These are phyloP conservation scores for Petaurus breviceps DNA, from an alignment of 2,113 vertebrate genomes.

Conservation along the genomic window DNA sequence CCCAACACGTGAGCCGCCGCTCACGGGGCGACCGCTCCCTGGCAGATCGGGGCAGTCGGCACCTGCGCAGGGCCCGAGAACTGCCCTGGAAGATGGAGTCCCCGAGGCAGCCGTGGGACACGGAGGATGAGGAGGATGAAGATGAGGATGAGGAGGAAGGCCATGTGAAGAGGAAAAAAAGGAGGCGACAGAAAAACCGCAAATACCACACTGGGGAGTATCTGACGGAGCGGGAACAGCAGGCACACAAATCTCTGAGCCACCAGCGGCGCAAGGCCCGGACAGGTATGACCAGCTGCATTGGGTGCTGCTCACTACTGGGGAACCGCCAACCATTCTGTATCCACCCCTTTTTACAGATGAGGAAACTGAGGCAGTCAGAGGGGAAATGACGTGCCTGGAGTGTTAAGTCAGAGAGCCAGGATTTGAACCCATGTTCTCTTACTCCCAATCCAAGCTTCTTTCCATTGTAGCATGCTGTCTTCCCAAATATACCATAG, in stretches of 20 bases:
- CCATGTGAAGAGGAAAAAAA: constrained; percentile 89
- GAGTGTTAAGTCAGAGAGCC: not conserved
- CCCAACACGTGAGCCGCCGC: constrained; percentile 81
- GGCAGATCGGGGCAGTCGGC: constrained; percentile 80
- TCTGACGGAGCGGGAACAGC: constrained; percentile 90
- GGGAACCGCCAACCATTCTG: not conserved
- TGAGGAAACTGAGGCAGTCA: not conserved
- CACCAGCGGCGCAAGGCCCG: constrained; percentile 82
- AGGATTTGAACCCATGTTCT: not conserved
- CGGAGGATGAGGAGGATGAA: constrained; percentile 83
- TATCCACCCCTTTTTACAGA: no score
- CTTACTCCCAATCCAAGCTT: not conserved
- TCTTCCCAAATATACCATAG: not conserved
- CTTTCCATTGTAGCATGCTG: not conserved
- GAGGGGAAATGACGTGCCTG: not conserved
- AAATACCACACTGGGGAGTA: constrained; percentile 98
- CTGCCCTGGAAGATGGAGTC: constrained; percentile 85
- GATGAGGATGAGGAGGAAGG: constrained; percentile 82
- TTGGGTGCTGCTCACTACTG: not conserved
- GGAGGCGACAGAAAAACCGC: constrained; percentile 92
- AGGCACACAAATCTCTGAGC: constrained; percentile 81
- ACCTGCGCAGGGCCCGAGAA: constrained; percentile 83
- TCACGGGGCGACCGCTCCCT: constrained; percentile 80
- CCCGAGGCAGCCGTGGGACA: constrained; percentile 83
- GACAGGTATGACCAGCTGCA: constrained; percentile 80